Conservation (phyloP, 2,888 invertebrate species). For the Amphimallon solstitiale region DNA sequence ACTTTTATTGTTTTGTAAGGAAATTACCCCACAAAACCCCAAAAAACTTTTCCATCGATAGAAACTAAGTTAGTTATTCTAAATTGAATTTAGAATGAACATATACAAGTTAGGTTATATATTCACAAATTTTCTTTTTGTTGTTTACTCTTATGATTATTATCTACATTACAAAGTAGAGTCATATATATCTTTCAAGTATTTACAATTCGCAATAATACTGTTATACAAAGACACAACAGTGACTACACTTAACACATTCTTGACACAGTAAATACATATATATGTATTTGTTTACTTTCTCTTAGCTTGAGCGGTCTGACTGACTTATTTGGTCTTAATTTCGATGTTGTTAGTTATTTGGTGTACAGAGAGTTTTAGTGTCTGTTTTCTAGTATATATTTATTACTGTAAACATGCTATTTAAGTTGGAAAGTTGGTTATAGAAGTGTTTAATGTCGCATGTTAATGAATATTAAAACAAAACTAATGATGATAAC, state of each 20-base stretch:
- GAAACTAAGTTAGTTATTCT: no score
- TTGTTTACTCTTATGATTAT: no score
- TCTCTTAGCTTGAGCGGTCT: constrained; percentile 33
- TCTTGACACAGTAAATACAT: constrained; percentile 14
- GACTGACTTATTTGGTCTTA: constrained; percentile 33
- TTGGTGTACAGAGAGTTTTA: constrained; percentile 38
- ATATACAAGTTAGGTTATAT: no score
- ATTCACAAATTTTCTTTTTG: no score
- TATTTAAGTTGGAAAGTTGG: constrained; percentile 9
- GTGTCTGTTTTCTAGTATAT: constrained; percentile 30
- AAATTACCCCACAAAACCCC: no score
- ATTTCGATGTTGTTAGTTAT: constrained; percentile 34
- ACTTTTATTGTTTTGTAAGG: no score
- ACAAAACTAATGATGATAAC: no score
- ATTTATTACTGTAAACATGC: constrained; percentile 27
- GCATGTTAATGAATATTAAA: no score
- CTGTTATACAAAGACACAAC: neutral
- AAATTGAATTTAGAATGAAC: neutral
- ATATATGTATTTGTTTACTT: constrained; percentile 6
- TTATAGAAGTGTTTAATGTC: neutral
- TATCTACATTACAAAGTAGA: no score
- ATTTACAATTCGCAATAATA: no score
- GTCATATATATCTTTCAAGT: no score
- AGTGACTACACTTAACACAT: constrained; percentile 10
- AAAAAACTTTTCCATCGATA: no score